Conservation (phyloP, 2,113 vertebrate species). For the Boleophthalmus pectinirostris region DNA sequence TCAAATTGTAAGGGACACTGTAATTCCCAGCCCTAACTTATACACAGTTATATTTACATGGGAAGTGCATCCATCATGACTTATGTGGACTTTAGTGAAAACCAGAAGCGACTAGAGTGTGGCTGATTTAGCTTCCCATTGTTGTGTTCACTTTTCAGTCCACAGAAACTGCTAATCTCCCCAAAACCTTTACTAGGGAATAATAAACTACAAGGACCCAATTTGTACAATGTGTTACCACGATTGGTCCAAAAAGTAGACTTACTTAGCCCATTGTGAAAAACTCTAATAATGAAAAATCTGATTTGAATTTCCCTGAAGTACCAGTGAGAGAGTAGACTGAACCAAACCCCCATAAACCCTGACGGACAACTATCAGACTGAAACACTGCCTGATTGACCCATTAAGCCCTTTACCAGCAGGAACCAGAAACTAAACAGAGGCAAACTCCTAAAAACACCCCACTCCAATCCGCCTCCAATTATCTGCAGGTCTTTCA, state of each 20-base stretch:
- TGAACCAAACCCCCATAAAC: conserved; percentile 20
- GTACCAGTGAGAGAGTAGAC: not conserved
- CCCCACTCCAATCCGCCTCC: not conserved
- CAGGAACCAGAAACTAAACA: not conserved
- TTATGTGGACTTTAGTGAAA: too few relatives aligned
- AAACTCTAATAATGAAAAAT: not conserved
- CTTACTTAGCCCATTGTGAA: too few relatives aligned
- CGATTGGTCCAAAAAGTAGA: not conserved
- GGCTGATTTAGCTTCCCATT: not conserved
- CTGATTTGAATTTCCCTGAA: not conserved
- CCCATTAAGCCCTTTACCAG: conserved; percentile 23
- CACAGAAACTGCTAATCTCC: not conserved
- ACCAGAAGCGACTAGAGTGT: too few relatives aligned
- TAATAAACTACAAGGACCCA: not conserved
- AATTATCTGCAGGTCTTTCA: conserved; percentile 7
- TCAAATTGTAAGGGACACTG: too few relatives aligned
- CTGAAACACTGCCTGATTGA: conserved; percentile 19
- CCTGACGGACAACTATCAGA: conserved; percentile 37
- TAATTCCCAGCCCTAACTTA: too few relatives aligned
- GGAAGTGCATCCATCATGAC: not conserved
- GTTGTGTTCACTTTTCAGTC: not conserved
- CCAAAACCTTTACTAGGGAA: too few relatives aligned
- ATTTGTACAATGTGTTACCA: not conserved
- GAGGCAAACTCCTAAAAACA: not conserved
- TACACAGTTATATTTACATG: not conserved